Conservation (phyloP, 2,113 vertebrate genomes). For the Gallinago undulata region DNA sequence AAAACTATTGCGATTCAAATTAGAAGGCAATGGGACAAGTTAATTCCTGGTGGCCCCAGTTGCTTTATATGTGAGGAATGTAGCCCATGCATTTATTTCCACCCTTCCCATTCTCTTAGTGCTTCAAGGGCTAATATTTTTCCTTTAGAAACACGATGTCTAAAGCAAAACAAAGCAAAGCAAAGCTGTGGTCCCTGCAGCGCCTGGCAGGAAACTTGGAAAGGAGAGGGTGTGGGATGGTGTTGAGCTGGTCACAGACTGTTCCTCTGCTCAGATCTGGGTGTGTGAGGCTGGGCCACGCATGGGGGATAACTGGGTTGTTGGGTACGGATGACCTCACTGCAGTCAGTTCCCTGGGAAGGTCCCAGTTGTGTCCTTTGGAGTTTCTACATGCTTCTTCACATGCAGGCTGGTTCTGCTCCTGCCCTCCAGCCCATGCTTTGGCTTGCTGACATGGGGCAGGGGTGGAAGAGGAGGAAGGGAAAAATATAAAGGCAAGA, state of each 20-base stretch:
- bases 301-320: accelerated
- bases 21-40: not conserved
- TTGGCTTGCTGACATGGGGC: not conserved
- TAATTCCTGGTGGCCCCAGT: not conserved
- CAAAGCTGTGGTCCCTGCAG: not conserved
- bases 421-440: not conserved
- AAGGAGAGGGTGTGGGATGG: not conserved
- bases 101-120: not conserved
- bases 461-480: not conserved
- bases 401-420: not conserved
- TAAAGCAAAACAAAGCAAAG: not conserved
- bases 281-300: not conserved
- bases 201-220: not conserved
- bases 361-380: not conserved
- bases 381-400: not conserved
- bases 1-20: not conserved
- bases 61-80: not conserved
- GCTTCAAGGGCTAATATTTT: not conserved
- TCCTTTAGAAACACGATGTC: not conserved
- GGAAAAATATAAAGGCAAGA: not conserved
- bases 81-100: not conserved
- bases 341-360: not conserved
- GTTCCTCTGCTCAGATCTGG: not conserved
- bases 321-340: not conserved
- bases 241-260: not conserved